A percentile compares a stretch with the other conserved stretches of the same genome.
Conservation (phyloP, 1,140 invertebrate genomes). For the Trichonephila clavipes region DNA sequence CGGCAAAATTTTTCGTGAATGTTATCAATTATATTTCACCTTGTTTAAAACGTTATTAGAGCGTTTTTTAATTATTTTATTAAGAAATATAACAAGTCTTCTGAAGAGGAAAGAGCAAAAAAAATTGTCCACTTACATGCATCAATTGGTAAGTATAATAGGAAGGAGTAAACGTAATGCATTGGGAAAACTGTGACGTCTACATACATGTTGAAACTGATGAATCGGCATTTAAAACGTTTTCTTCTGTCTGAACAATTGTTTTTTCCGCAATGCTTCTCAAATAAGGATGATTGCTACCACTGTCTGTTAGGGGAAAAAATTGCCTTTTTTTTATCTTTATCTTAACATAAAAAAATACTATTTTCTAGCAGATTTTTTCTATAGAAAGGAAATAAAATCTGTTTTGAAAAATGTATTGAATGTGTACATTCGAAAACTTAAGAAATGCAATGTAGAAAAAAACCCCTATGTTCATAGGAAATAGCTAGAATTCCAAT, state of each 20-base stretch:
- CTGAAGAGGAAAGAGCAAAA: background rate
- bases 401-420: too few species aligned
- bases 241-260: background rate
- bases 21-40: background rate
- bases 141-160: conserved; percentile 19
- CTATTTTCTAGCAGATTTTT: too few species aligned
- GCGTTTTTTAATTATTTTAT: conserved; percentile 27
- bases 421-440: too few species aligned
- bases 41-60: conserved; percentile 18
- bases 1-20: background rate
- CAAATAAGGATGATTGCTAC: background rate
- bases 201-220: background rate
- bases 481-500: too few species aligned
- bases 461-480: too few species aligned
- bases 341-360: too few species aligned
- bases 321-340: too few species aligned
- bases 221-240: background rate
- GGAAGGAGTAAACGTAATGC: conserved; percentile 14
- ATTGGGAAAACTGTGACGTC: background rate
- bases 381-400: too few species aligned
- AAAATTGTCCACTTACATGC: conserved; percentile 22
- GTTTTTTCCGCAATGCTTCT: background rate
- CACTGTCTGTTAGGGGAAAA: too few species aligned
- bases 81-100: background rate
- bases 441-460: too few species aligned